Conservation (phyloP, 2,797 vertebrate genomes). For the Cygnus olor region DNA sequence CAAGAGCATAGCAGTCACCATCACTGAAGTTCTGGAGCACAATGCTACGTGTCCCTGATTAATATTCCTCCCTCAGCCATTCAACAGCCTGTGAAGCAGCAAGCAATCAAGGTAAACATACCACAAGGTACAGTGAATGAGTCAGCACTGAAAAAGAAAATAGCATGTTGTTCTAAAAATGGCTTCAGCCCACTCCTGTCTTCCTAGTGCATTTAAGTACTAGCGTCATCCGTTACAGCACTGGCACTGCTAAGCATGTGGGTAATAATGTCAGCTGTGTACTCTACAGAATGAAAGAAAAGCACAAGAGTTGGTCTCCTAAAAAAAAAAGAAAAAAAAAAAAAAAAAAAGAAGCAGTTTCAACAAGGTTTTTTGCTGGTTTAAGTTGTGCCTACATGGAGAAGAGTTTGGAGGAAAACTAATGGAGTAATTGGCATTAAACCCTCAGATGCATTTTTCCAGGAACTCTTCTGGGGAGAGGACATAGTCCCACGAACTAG, state of each 20-base stretch:
- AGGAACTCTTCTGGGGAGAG: neutral
- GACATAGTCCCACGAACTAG: neutral
- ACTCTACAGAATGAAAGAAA: constrained; percentile 12
- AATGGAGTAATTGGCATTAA: neutral
- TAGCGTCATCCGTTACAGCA: constrained; percentile 43
- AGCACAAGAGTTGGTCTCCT: neutral
- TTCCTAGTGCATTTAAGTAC: constrained; percentile 39
- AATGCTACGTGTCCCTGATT: constrained; percentile 14
- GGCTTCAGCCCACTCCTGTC: constrained; percentile 55
- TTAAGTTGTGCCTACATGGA: neutral
- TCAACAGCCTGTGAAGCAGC: constrained; percentile 33
- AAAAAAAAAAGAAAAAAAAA: neutral
- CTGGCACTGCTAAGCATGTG: neutral
- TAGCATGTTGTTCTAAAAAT: constrained; percentile 65
- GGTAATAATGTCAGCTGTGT: constrained; percentile 42
- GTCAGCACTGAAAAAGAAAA: constrained; percentile 64
- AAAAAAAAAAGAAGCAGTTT: neutral
- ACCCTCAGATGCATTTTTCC: neutral
- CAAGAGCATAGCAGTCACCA: neutral
- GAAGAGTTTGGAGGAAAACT: constrained; percentile 9
- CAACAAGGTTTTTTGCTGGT: neutral
- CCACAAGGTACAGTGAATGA: constrained; percentile 60
- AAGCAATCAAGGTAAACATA: constrained; percentile 49
- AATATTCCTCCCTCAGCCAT: constrained; percentile 55
- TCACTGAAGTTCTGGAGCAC: neutral